Conservation (phyloP, 2,888 invertebrate species). For the Byasa hedistus region DNA sequence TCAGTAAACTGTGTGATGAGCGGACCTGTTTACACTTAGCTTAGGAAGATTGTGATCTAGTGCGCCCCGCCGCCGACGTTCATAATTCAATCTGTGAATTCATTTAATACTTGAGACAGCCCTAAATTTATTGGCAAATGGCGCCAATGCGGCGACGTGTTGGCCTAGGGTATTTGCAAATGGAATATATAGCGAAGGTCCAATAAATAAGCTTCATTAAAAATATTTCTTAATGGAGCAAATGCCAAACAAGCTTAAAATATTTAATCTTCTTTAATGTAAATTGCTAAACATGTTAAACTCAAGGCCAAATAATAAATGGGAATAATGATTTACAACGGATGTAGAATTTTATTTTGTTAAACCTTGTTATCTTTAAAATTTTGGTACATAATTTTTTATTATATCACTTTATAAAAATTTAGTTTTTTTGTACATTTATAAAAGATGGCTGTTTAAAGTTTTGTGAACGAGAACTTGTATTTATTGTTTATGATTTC, state of each 20-base stretch:
- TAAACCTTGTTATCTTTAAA: too few species aligned
- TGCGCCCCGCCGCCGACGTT: slow-evolving; percentile 62
- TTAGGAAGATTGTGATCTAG: slow-evolving; percentile 67
- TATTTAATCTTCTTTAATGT: slow-evolving; percentile 24
- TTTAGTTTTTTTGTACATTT: not conserved
- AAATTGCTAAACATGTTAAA: slow-evolving; percentile 17
- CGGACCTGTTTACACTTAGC: slow-evolving; percentile 59
- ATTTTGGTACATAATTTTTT: too few species aligned
- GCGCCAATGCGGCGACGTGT: slow-evolving; percentile 70
- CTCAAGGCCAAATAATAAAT: slow-evolving; percentile 16
- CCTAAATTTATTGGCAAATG: slow-evolving; percentile 76
- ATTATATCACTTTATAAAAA: not conserved
- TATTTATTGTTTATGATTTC: too few species aligned
- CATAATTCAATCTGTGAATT: slow-evolving; percentile 74
- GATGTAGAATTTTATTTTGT: not conserved
- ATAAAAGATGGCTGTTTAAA: too few species aligned
- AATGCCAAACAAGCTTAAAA: slow-evolving; percentile 21
- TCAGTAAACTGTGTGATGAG: slow-evolving; percentile 56
- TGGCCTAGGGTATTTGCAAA: slow-evolving; percentile 48
- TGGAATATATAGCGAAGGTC: slow-evolving; percentile 27
- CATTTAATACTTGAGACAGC: slow-evolving; percentile 72
- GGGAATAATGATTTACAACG: slow-evolving; percentile 12
- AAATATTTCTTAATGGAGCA: slow-evolving; percentile 20
- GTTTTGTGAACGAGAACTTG: too few species aligned
- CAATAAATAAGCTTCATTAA: slow-evolving; percentile 27